Conservation (phyloP, 2,888 invertebrate genomes). For the Aporophyla nigra region DNA sequence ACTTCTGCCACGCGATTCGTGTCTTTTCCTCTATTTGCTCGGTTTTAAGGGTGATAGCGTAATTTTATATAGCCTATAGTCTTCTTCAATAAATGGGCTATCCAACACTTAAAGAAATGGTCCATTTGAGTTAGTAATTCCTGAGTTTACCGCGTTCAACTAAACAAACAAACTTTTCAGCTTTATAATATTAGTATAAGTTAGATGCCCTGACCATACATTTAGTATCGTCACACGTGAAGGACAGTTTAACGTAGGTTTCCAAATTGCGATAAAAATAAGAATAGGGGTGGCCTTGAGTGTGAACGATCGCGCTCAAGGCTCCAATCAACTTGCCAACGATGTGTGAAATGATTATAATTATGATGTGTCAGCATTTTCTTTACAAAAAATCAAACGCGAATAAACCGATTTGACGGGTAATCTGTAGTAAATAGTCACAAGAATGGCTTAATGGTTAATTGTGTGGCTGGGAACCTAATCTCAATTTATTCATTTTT, state of each 20-base stretch:
- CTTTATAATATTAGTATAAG: too few relatives aligned
- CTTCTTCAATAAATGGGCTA: too few relatives aligned
- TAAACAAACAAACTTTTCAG: too few relatives aligned
- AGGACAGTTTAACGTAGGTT: neutral
- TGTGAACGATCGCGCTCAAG: slow-evolving; percentile 14
- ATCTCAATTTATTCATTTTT: neutral
- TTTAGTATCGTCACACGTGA: neutral
- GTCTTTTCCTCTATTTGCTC: too few relatives aligned
- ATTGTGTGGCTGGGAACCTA: too few relatives aligned
- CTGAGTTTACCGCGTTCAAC: too few relatives aligned
- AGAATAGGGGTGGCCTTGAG: neutral
- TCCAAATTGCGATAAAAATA: neutral
- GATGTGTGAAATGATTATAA: slow-evolving; percentile 14
- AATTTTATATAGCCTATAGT: too few relatives aligned
- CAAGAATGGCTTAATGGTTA: neutral
- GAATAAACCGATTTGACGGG: neutral
- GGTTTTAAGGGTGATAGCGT: too few relatives aligned
- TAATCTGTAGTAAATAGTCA: neutral
- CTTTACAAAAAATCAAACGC: neutral
- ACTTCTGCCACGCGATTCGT: too few relatives aligned
- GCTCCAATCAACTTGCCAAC: slow-evolving; percentile 15
- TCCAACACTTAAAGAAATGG: too few relatives aligned
- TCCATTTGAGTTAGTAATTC: too few relatives aligned
- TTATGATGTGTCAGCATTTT: slow-evolving; percentile 3
- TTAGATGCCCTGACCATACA: neutral